A percentile compares a stretch with the other conserved stretches of the same genome.
phyloP scores from a whole-genome alignment of 2,797 vertebrate genomes.

The Sorex maritimensis region DNA sequence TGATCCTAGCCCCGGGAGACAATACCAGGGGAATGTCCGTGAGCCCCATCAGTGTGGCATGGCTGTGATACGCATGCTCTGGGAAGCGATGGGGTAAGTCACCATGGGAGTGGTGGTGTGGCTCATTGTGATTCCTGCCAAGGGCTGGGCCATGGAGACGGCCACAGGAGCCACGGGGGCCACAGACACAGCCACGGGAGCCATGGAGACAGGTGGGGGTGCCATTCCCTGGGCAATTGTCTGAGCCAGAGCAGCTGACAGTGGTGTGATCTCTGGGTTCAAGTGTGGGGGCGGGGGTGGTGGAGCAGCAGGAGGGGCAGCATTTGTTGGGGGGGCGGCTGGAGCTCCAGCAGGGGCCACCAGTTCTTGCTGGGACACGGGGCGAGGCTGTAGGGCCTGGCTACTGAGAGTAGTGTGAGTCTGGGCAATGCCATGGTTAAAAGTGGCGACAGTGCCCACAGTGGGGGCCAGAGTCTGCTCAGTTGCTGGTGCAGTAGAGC shows the following conservation, averaged over 20 bases:
- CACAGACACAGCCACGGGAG: slow-evolving; percentile 97
- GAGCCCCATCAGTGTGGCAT: slow-evolving; percentile 94
- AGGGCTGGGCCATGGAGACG: slow-evolving; percentile 96
- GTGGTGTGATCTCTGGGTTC: slow-evolving; percentile 97
- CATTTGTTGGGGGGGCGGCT: slow-evolving; percentile 93
- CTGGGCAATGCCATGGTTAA: slow-evolving; percentile 98
- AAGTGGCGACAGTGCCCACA: slow-evolving; percentile 96
- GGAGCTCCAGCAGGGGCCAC: slow-evolving; percentile 94
- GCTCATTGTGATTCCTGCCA: slow-evolving; percentile 98
- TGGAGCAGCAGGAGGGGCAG: slow-evolving; percentile 93
- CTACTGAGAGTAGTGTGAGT: slow-evolving; percentile 99
- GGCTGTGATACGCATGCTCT: slow-evolving; percentile 99
- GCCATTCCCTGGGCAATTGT: slow-evolving; percentile 98
- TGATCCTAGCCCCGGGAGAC: slow-evolving; percentile 62
- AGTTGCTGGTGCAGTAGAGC: slow-evolving; percentile 94
- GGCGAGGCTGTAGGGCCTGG: slow-evolving; percentile 96
- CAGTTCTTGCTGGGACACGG: slow-evolving; percentile 96
- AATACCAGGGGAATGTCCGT: slow-evolving; percentile 71
- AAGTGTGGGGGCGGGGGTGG: slow-evolving; percentile 93
- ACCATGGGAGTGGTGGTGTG: slow-evolving; percentile 98
- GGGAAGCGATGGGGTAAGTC: slow-evolving; percentile 98
- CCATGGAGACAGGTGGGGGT: slow-evolving; percentile 96
- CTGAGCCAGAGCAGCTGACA: slow-evolving; percentile 97
- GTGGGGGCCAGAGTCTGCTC: slow-evolving; percentile 96
- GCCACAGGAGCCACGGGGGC: slow-evolving; percentile 97